phyloP scores from a whole-genome alignment of 2,113 vertebrate species.

The Prietella phreatophila region DNA sequence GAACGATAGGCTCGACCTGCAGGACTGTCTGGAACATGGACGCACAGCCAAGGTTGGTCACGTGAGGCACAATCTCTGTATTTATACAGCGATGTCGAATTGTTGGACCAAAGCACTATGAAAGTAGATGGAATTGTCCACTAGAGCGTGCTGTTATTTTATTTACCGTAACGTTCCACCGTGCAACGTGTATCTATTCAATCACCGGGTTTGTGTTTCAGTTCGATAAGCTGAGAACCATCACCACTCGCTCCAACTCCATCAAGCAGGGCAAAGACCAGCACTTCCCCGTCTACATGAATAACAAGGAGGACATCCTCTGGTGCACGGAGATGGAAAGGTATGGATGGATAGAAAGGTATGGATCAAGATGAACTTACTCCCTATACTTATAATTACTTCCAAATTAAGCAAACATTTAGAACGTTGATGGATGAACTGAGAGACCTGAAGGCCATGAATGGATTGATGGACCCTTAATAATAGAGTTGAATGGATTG shows the following conservation, averaged over 20 bases:
- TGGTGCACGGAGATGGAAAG: conserved; percentile 99
- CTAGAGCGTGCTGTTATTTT: background rate
- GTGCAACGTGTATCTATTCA: no score
- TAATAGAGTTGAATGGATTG: background rate
- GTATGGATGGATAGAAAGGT: conserved; percentile 63
- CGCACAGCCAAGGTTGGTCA: conserved; percentile 90
- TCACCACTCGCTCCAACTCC: conserved; percentile 99
- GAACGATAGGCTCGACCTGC: conserved; percentile 92
- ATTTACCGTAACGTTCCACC: no score
- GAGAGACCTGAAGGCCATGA: background rate
- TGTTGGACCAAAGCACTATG: background rate
- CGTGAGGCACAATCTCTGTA: background rate
- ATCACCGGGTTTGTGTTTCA: conserved; percentile 69
- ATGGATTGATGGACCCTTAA: background rate
- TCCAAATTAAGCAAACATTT: background rate
- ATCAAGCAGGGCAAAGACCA: conserved; percentile 99
- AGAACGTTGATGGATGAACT: background rate
- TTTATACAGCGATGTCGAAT: background rate
- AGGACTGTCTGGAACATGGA: conserved; percentile 96
- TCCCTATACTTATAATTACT: background rate
- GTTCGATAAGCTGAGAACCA: conserved; percentile 99
- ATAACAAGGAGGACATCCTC: conserved; percentile 97
- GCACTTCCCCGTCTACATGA: conserved; percentile 99
- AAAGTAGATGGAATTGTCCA: background rate
- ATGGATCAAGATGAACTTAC: background rate